These are phyloP conservation scores for Perccottus glenii DNA, from an alignment of 2,113 vertebrate species.

Conservation along the genomic window DNA sequence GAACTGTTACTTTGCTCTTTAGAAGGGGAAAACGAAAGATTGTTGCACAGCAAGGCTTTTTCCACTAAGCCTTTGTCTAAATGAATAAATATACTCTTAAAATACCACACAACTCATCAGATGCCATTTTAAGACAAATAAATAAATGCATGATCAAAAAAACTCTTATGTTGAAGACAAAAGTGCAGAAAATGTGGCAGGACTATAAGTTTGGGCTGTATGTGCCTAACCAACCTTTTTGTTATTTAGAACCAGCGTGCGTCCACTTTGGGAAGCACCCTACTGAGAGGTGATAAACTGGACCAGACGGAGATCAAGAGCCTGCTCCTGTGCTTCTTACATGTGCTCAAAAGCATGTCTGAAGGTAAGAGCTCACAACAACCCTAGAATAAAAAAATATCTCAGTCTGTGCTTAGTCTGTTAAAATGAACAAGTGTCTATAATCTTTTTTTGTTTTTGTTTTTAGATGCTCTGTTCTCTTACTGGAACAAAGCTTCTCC, in stretches of 20 bases:
- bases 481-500: slow-evolving; percentile 97
- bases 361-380: slow-evolving; percentile 82
- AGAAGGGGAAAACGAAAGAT: slow-evolving; percentile 24
- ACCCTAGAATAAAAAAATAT: not conserved
- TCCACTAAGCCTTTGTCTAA: slow-evolving; percentile 6
- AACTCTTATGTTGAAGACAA: too few relatives aligned
- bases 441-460: slow-evolving; percentile 21
- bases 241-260: slow-evolving; percentile 83
- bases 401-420: not conserved
- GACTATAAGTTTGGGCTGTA: slow-evolving; percentile 9
- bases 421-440: not conserved
- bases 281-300: slow-evolving; percentile 94
- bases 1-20: slow-evolving; percentile 39
- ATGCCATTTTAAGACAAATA: too few relatives aligned
- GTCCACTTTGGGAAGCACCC: slow-evolving; percentile 83
- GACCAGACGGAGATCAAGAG: slow-evolving; percentile 96
- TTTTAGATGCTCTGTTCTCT: slow-evolving; percentile 92
- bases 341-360: slow-evolving; percentile 98
- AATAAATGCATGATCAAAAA: too few relatives aligned
- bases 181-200: not conserved
- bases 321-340: slow-evolving; percentile 96
- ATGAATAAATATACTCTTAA: slow-evolving; percentile 18
- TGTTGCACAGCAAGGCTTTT: slow-evolving; percentile 21
- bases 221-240: slow-evolving; percentile 27
- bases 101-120: too few relatives aligned